phyloP scores from a whole-genome alignment of 2,113 vertebrate genomes.

The Tychaedon coryphoeus region DNA sequence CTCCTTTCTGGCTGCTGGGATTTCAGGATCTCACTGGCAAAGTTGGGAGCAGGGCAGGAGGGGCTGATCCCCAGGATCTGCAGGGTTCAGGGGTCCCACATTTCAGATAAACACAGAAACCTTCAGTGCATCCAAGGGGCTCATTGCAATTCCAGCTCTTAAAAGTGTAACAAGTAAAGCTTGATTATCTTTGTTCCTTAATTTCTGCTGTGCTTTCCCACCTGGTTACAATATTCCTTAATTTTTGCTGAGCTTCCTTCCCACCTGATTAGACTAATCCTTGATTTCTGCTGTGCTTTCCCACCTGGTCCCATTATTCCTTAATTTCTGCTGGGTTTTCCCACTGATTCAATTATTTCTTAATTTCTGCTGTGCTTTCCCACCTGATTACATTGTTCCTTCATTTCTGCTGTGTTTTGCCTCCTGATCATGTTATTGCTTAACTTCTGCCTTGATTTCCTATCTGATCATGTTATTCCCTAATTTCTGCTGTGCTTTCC shows the following conservation, averaged over 20 bases:
- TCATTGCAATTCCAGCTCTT: not conserved
- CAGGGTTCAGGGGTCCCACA: not conserved
- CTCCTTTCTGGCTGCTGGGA: accelerated
- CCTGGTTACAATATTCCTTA: not conserved
- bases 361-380: not conserved
- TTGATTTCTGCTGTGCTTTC: not conserved
- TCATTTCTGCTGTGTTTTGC: not conserved
- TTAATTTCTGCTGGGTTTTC: not conserved
- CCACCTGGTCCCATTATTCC: not conserved
- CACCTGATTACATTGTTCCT: accelerated
- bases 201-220: not conserved
- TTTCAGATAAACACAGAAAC: not conserved
- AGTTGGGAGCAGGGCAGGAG: not conserved
- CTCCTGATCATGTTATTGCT: accelerated
- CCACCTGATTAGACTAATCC: not conserved
- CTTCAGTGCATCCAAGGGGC: not conserved
- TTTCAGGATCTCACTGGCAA: accelerated
- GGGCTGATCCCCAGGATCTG: not conserved
- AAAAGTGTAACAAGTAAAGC: not conserved
- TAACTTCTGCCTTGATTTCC: not conserved
- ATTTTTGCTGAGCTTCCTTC: not conserved
- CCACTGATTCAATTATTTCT: accelerated
- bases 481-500: not conserved
- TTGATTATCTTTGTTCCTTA: not conserved
- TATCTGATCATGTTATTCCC: accelerated